Conservation (phyloP, 2,888 invertebrate genomes). For the Callimorpha dominula region DNA sequence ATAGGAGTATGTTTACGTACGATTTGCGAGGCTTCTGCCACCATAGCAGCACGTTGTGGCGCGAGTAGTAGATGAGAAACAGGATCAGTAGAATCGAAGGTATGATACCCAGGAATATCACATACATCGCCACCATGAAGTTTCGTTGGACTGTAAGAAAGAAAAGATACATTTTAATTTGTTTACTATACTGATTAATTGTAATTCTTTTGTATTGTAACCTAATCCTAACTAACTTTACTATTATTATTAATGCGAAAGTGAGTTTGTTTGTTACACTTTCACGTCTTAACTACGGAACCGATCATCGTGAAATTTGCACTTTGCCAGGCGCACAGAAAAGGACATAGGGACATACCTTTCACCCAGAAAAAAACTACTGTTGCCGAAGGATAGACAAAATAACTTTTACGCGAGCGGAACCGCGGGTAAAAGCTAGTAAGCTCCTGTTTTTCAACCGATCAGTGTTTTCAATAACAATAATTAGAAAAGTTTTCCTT, state of each 20-base stretch:
- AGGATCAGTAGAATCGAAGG: constrained; percentile 90
- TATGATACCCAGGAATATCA: constrained; percentile 95
- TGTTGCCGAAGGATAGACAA: too few relatives aligned
- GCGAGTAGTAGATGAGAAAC: constrained; percentile 91
- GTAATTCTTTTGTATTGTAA: neutral
- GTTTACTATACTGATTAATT: neutral
- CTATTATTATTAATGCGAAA: too few relatives aligned
- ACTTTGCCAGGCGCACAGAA: too few relatives aligned
- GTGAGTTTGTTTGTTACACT: too few relatives aligned
- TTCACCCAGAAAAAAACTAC: too few relatives aligned
- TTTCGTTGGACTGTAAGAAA: constrained; percentile 89
- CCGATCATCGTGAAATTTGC: too few relatives aligned
- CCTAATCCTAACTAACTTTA: too few relatives aligned
- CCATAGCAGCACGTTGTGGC: constrained; percentile 87
- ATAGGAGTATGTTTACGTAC: constrained; percentile 75
- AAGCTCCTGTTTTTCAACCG: too few relatives aligned
- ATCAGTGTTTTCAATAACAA: neutral
- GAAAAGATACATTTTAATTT: neutral
- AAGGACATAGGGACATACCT: too few relatives aligned
- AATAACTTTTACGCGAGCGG: too few relatives aligned
- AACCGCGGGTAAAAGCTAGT: too few relatives aligned
- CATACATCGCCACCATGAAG: constrained; percentile 93
- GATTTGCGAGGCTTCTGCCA: constrained; percentile 84
- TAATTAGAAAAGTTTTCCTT: neutral
- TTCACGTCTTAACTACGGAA: too few relatives aligned